phyloP scores from a whole-genome alignment of 2,113 vertebrate species.

The Sinocyclocheilus rhinocerous region DNA sequence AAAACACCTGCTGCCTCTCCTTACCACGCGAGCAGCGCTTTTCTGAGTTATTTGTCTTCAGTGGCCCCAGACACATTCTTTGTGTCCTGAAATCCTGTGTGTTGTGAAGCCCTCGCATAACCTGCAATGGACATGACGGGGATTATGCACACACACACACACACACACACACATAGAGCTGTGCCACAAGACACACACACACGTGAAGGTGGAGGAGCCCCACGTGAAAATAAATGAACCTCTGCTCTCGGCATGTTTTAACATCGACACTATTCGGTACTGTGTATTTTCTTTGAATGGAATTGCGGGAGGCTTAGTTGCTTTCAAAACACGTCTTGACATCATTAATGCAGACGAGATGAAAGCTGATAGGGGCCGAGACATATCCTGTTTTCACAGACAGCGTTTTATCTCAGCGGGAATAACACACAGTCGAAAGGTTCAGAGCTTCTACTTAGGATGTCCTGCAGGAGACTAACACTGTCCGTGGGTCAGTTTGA shows the following conservation, averaged over 20 bases:
- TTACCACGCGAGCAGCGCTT: constrained; percentile 6
- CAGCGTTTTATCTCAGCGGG: constrained; percentile 52
- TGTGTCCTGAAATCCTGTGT: constrained; percentile 62
- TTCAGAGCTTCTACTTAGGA: constrained; percentile 11
- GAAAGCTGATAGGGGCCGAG: constrained; percentile 66
- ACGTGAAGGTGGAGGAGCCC: constrained; percentile 56
- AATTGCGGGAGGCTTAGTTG: constrained; percentile 56
- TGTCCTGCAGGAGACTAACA: background rate
- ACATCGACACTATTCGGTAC: constrained; percentile 54
- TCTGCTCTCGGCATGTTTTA: constrained; percentile 55
- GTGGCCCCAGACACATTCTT: constrained; percentile 8
- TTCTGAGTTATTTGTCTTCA: constrained; percentile 41
- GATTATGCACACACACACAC: constrained; percentile 7
- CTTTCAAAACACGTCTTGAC: constrained; percentile 67
- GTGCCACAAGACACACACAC: constrained; percentile 31
- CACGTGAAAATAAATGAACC: constrained; percentile 68
- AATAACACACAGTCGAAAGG: constrained; percentile 18
- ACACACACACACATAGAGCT: background rate
- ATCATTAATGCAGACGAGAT: constrained; percentile 67
- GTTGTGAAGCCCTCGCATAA: constrained; percentile 72
- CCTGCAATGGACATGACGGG: constrained; percentile 46
- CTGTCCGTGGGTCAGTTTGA: background rate
- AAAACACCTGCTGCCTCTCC: constrained; percentile 74
- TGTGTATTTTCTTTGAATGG: constrained; percentile 60
- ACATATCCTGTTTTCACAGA: constrained; percentile 68